These are phyloP conservation scores for Chironomus tentans DNA, from an alignment of 2,888 invertebrate genomes.

Conservation along the genomic window DNA sequence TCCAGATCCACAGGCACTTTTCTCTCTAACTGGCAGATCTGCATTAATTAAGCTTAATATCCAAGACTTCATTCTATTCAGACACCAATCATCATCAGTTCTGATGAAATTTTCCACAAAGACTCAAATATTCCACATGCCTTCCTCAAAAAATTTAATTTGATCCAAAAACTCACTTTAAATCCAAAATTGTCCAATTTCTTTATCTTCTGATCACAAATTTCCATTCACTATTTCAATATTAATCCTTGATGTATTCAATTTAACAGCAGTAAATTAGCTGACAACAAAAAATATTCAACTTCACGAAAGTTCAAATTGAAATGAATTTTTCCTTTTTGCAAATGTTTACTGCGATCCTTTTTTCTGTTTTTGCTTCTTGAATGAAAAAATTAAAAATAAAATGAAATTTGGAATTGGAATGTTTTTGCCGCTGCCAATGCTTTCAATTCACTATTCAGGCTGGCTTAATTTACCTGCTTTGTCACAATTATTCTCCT, in stretches of 20 bases:
- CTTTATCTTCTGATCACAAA: background rate
- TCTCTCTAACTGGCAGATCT: no score
- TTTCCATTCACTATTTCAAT: background rate
- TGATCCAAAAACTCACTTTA: background rate
- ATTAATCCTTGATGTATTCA: no score
- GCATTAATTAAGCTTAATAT: no score
- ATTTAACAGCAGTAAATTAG: no score
- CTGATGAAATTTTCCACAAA: no score
- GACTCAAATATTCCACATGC: background rate
- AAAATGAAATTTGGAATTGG: no score
- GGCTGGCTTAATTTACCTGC: background rate
- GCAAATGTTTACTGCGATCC: slow-evolving; percentile 7
- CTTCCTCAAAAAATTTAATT: background rate
- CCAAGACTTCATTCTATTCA: no score
- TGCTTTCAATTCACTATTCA: background rate
- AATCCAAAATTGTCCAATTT: slow-evolving; percentile 3
- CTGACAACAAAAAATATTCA: background rate
- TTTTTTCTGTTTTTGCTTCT: background rate
- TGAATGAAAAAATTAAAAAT: background rate
- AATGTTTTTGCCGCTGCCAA: background rate
- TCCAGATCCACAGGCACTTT: no score
- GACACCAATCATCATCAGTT: no score
- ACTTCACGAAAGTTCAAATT: background rate
- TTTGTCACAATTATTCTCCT: no score
- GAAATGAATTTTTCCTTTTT: background rate